Evolutionary conservation across 2,797 vertebrate genomes (phyloP), one percentile per base, ranked within the genome.

Genomic region (Chaunax sp.): DNA sequence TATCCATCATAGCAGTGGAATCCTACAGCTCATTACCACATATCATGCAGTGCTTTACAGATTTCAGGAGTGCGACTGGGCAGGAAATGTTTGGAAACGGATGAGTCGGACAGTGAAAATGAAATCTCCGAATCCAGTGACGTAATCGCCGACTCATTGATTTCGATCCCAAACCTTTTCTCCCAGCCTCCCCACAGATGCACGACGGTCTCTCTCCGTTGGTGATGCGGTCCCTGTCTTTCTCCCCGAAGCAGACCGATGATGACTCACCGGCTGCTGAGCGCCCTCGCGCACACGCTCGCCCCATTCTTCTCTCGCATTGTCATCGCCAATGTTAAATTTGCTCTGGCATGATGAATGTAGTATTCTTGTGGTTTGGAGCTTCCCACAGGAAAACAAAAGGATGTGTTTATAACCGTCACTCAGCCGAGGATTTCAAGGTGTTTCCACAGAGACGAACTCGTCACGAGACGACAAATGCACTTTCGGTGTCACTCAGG

Each of bases 341-440:
- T 85, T 89, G 79, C 84, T 89, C 77, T 83, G 85, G 85, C 84
- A 55, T 56, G 70, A 70, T 72, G 62, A 84, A 80, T 52, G 64
- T 81, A 77, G 81, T 87, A 78, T 84, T 90, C 77, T 81, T 84
- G 87, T 79, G 91, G 89, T 45, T 72, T n/a, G 6, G 37, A 53
- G 56, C 75, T 47, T 30, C 56, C 91, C 85, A 72, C 83, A 81
- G 78, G 68, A 83, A 90, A 90, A 90, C 83, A 90, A 87, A 68
- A 78, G 38, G 67, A 5, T 76, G 78, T 85, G 78, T 82, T 89
- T 89, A 58, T 41, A 63, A 6, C 72, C 45, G 82, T 82, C 83
- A 67, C 18, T 87, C 80, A 64, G 49, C 53, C 3, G 26, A 47
- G 69, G 65, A 71, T 53, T 77, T 77, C 58, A 81, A 84, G 67